Evolutionary conservation across 2,888 invertebrate genomes (phyloP), one percentile per base, ranked within the genome.

Genomic region (Eubasilissa splendida): DNA sequence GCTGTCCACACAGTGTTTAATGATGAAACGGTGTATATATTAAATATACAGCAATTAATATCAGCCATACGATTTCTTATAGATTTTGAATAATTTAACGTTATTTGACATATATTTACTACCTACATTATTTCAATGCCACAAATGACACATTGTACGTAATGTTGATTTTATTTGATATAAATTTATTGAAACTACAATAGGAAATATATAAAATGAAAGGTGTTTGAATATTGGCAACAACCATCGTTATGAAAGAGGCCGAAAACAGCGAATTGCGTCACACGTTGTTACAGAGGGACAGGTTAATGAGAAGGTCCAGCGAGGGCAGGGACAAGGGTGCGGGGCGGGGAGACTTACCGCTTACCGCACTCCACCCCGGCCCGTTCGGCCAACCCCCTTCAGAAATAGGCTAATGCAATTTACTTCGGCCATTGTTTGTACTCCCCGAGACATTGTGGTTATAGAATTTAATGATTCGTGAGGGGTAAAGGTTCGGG

Each of bases 401-500:
- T 68, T 59, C 65, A 70, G 79, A 81, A 83, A 83, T 83, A 83
- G 81, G 81, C 65, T 78, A 81, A 81, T 83, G 81, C 83, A 83
- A 83, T 83, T 83, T 83, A 83, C 80, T 77, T 53, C 70, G 83
- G 79, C 83, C 80, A 83, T 83, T 83, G 83, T 81, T 83, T 83
- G 83, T 83, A 81, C 79, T 81, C 77, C 83, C 80, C 80, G 80
- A 83, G 83, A 83, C 81, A 77, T 81, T 83, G 83, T 71, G 83
- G 83, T 83, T 83, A 83, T 83, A 83, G 83, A 83, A 81, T 83
- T 83, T 81, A 83, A 83, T 83, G 83, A 83, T 83, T 83, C 83
- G 83, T 74, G 81, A 81, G 83, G 80, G 74, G 52, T 14, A 14
- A 66, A 56, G 58, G 56, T 14, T 11, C 56, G 12, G 11, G 11